These are phyloP conservation scores for Corythaixoides concolor DNA, from an alignment of 2,113 vertebrate species.

Conservation along the genomic window DNA sequence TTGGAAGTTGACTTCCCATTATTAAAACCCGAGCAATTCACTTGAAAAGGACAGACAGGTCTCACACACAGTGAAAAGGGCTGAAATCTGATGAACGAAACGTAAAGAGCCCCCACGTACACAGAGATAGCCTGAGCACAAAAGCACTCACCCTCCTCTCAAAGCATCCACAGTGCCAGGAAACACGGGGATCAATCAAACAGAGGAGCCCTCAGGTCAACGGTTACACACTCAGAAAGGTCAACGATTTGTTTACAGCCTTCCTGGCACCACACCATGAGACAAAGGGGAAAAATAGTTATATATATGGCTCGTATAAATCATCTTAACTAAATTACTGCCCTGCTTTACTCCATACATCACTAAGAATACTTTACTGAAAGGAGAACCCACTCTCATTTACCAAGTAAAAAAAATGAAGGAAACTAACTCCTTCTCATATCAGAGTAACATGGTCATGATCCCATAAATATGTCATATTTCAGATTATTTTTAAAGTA, in stretches of 20 bases:
- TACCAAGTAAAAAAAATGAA: neutral
- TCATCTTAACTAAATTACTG: neutral
- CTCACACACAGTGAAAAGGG: rapidly evolving
- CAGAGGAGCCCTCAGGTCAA: neutral
- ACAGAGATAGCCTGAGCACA: rapidly evolving
- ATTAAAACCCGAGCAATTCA: neutral
- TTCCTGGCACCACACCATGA: conserved; percentile 6
- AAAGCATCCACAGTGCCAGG: neutral
- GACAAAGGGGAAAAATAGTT: neutral
- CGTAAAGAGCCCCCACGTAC: rapidly evolving
- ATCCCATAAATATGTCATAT: conserved; percentile 15
- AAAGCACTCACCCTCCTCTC: neutral
- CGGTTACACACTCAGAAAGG: neutral
- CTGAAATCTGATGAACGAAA: neutral
- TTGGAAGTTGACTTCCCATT: neutral
- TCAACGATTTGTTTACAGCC: conserved; percentile 48
- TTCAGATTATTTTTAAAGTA: conserved; percentile 21
- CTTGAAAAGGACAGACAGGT: neutral
- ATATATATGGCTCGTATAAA: neutral
- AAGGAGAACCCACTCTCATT: neutral
- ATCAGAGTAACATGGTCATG: neutral
- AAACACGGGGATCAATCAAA: neutral
- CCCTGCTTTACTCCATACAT: neutral
- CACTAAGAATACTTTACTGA: neutral
- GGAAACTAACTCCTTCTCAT: neutral